Evolutionary conservation across 2,888 invertebrate species (phyloP).

Genomic region (Celastrina argiolus): DNA sequence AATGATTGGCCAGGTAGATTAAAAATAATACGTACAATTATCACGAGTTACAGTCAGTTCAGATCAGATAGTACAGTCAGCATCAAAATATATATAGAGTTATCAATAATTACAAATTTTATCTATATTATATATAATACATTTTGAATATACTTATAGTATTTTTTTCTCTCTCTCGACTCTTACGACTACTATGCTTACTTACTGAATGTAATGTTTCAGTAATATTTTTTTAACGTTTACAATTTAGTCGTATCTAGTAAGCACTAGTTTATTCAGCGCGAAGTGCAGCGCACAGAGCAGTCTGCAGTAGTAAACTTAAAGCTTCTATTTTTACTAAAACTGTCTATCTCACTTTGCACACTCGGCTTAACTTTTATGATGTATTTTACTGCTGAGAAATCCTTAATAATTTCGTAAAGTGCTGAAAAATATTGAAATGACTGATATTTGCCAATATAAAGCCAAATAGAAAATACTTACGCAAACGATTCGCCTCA

Average conservation of each 20-base stretch:
- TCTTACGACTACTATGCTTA: too few species aligned
- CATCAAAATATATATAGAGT: too few species aligned
- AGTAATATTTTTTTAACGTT: neutral
- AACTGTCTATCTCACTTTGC: conserved; percentile 1
- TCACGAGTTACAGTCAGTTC: neutral
- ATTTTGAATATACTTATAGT: too few species aligned
- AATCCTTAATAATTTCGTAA: neutral
- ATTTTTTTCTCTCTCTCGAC: too few species aligned
- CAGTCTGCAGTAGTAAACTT: neutral
- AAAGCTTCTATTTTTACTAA: conserved; percentile 1
- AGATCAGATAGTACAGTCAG: neutral
- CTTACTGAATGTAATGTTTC: too few species aligned
- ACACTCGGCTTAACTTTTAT: conserved; percentile 9
- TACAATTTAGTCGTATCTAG: conserved; percentile 1
- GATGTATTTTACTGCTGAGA: neutral
- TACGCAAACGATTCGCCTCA: neutral
- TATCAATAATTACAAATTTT: too few species aligned
- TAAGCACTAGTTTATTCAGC: neutral
- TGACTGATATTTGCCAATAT: neutral
- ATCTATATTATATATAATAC: too few species aligned
- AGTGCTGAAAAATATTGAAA: neutral
- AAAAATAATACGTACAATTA: neutral
- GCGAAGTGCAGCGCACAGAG: neutral
- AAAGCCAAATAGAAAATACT: neutral
- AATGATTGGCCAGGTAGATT: neutral